Base-by-base conservation (phyloP, 1,140 invertebrate genomes). In the Pemphigus obesinymphae region DNA sequence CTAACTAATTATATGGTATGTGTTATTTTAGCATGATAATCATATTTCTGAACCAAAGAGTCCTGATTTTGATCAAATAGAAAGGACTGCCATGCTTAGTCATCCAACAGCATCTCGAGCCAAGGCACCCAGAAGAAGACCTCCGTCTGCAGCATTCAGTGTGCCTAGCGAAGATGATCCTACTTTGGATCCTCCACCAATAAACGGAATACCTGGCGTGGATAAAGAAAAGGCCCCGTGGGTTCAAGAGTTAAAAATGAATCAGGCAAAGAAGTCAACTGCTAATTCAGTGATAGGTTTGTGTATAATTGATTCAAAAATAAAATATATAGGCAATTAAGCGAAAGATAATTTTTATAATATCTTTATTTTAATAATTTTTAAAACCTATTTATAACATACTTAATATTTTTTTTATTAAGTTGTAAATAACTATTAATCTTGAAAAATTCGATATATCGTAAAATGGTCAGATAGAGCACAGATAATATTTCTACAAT, bases 51-150 rank as follows among this genome's bases (percentile, higher is more conserved):
- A 80, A 17, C 55, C 37, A 7, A 80, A 80, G 26, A 80, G 76
- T 80, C 76, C 76, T 80, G 89, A 90, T 84, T 88, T 92, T 84
- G 91, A 92, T 84, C 87, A 86, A 50, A 87, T 91, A n/a, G 89
- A 91, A 83, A 84, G 90, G 76, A 87, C 88, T 31, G 87, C 88
- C 43, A 90, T 91, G 83, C 86, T 93, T 31, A 89, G 88, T 4
- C 91, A 92, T 85, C 87, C 91, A 73, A 92, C 91, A 37, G 91
- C 91, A 20, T 89, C 87, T 37, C 86, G 92, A 84, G 90, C 89
- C 3, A 91, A 91, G 86, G 90, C 90, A 84, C 91, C 91, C 3
- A 88, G 90, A 29, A 87, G 91, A 83, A 88, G 92, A 84, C 90
- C 89, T 40, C 92, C 92, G 11, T 91, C 91, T 37, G 55, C 76